A percentile compares a stretch with the other conserved stretches of the same genome.
Conservation (phyloP, 2,113 vertebrate genomes). For the Eulemur macaco region DNA sequence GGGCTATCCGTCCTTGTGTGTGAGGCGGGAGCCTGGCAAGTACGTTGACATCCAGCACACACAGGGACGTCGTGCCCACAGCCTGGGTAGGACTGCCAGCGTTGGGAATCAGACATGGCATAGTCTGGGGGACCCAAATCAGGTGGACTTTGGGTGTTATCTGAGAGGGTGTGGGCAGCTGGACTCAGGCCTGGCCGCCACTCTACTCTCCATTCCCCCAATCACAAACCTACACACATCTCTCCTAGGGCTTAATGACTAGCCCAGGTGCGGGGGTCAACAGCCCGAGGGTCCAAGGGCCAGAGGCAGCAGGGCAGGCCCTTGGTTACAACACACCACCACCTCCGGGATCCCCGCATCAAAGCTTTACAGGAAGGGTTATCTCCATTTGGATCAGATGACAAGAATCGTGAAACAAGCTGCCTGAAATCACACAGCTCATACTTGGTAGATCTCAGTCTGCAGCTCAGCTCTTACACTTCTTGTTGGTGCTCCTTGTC, state of each 20-base stretch:
- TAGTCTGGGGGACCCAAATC: neutral
- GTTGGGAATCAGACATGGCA: neutral
- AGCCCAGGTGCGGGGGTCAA: neutral
- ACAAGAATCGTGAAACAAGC: neutral
- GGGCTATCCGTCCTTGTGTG: no score
- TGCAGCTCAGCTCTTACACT: neutral
- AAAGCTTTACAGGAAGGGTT: neutral
- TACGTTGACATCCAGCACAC: fast-evolving
- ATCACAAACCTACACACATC: neutral
- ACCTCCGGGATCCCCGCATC: neutral
- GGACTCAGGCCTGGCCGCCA: neutral
- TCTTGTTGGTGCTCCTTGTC: neutral
- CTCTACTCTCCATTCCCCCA: neutral
- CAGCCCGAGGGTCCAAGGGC: neutral
- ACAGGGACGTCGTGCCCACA: fast-evolving
- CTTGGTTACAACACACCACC: neutral
- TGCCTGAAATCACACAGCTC: no score
- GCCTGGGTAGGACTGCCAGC: neutral
- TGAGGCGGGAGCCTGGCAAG: neutral
- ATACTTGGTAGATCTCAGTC: neutral
- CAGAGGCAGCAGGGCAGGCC: neutral
- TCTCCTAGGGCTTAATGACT: neutral
- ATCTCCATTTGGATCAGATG: neutral
- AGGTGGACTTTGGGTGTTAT: neutral
- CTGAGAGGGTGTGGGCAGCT: neutral